A percentile compares a stretch with the other conserved stretches of the same genome.
Evolutionary conservation across 2,888 invertebrate genomes (phyloP).

Genomic region (Mythimna vitellina): DNA sequence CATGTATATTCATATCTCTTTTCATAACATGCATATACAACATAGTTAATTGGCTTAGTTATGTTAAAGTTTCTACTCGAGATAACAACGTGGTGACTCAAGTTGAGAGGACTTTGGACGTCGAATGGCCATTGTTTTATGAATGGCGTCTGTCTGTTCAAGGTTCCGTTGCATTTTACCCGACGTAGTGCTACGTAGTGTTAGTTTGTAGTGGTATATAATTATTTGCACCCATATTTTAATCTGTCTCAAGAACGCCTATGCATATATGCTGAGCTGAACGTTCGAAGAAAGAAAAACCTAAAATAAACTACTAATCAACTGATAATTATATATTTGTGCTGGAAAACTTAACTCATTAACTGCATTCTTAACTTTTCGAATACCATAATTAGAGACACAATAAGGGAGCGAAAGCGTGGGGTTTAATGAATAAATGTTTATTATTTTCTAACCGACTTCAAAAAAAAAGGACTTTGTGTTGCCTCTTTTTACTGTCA

Average conservation of each 20-base stretch:
- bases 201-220: background rate
- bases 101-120: constrained; percentile 54
- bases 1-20: no score
- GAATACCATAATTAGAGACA: no score
- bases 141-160: constrained; percentile 36
- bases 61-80: constrained; percentile 25
- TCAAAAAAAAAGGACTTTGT: no score
- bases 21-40: background rate
- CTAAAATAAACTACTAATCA: no score
- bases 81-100: constrained; percentile 49
- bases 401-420: no score
- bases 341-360: no score
- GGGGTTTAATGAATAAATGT: no score
- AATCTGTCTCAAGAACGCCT: background rate
- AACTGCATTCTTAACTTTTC: no score
- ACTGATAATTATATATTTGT: no score
- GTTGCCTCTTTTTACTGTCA: no score
- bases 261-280: background rate
- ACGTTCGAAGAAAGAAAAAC: no score
- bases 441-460: no score
- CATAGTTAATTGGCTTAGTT: constrained; percentile 11
- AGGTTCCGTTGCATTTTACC: constrained; percentile 26
- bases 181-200: background rate
- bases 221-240: background rate
- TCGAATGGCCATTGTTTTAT: constrained; percentile 61